Evolutionary conservation across 2,113 vertebrate genomes (phyloP), one percentile per base, ranked within the genome.

Genomic region (Hyaena hyaena): DNA sequence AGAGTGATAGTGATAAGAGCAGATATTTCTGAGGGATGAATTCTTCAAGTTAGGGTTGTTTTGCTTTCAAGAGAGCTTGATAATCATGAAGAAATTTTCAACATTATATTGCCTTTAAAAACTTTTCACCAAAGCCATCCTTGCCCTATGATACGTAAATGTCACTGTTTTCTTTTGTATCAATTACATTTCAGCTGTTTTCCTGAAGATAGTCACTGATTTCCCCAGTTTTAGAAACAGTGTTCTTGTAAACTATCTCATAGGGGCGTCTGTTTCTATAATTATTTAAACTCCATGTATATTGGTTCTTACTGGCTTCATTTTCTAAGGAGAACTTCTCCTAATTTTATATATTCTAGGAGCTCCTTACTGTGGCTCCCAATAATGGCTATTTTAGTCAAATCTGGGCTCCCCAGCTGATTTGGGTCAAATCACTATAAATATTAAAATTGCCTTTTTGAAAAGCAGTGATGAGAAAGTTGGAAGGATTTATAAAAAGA

Each of bases 401-500:
- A 63, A 61, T 39, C 33, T 90, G 97, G 66, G 61, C 63, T 96
- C 26, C 15, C 28, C 21, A 73, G 33, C 45, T 63, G 65, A 85
- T 48, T 28, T n/a, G 24, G 76, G 55, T 10, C 24, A 83, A 84
- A 71, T 88, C 65, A 14, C 45, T 96, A 11, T 89, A 83, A 66
- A 21, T 66, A 50, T 92, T 90, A 73, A 81, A 76, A 50, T 89
- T 87, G 77, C 63, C 74, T 92, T 95, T 89, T 33, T 95, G 93
- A 82, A 97, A 96, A 90, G 35, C 39, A 77, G 2, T 73, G 74
- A 23, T 85, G 23, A 89, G 28, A 80, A 96, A 88, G 61, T 53
- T 97, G 66, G 77, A 92, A 93, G 80, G 39, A 96, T 88, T 97
- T 93, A 63, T 68, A 88, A 48, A 94, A 74, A 69, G 69, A 63